Evolutionary conservation across 2,888 invertebrate genomes (phyloP).

Genomic region (Meliscaeva auricollis): DNA sequence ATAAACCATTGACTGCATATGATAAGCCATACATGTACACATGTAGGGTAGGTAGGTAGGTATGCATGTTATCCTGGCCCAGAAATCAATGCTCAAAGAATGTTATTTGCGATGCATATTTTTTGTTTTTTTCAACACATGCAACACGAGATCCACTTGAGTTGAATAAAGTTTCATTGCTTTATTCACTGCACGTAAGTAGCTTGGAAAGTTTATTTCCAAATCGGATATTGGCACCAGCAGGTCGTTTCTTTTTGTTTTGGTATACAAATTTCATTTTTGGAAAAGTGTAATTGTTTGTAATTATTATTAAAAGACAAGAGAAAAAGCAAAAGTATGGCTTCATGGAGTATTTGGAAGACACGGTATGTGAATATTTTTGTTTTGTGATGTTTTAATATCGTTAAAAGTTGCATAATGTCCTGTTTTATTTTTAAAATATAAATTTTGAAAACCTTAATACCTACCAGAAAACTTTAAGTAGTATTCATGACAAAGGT

Average conservation of each 20-base stretch:
- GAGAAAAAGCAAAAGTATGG: conserved; percentile 77
- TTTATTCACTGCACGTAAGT: conserved; percentile 39
- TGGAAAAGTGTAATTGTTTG: conserved; percentile 35
- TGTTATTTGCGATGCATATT: conserved; percentile 68
- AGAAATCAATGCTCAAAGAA: conserved; percentile 63
- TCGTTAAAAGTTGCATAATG: background rate
- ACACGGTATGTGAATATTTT: conserved; percentile 78
- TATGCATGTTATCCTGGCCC: background rate
- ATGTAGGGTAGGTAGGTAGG: too few species aligned
- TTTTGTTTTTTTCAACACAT: conserved; percentile 57
- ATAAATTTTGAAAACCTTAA: too few species aligned
- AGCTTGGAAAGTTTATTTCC: conserved; percentile 25
- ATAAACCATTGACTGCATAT: conserved; percentile 22
- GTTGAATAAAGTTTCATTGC: conserved; percentile 21
- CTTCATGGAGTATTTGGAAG: conserved; percentile 81
- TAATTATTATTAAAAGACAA: conserved; percentile 10
- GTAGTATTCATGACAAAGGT: too few species aligned
- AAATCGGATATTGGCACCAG: conserved; percentile 51
- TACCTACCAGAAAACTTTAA: too few species aligned
- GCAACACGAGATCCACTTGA: conserved; percentile 67
- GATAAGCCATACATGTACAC: conserved; percentile 8
- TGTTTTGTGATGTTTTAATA: background rate
- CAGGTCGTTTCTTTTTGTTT: conserved; percentile 22
- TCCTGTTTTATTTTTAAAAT: background rate
- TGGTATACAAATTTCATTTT: conserved; percentile 10